A percentile compares a stretch with the other conserved stretches of the same genome.
phyloP scores from a whole-genome alignment of 2,797 vertebrate genomes.

The Anguilla anguilla region DNA sequence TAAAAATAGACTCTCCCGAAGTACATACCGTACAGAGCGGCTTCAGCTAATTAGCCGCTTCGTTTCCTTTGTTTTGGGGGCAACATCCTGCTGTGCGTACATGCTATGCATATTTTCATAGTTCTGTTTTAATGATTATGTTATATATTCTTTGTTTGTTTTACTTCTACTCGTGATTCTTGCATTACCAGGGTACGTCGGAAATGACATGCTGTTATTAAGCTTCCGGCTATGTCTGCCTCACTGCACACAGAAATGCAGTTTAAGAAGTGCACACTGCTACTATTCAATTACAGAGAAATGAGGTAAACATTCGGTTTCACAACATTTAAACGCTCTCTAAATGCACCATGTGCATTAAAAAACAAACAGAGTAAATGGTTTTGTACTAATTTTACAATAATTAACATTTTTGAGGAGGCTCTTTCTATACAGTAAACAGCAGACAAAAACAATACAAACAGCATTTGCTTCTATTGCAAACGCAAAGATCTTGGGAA shows the following conservation, averaged over 20 bases:
- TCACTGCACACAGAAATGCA: neutral
- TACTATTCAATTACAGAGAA: neutral
- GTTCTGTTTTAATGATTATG: neutral
- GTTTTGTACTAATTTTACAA: neutral
- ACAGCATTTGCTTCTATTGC: conserved; percentile 5
- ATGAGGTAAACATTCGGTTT: neutral
- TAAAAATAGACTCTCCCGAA: neutral
- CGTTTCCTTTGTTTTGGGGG: neutral
- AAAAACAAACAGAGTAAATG: neutral
- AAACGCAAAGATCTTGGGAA: neutral
- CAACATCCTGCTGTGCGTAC: neutral
- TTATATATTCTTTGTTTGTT: neutral
- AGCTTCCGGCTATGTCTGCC: neutral
- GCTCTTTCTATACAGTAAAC: neutral
- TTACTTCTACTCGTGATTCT: neutral
- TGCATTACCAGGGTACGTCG: neutral
- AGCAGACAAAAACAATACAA: neutral
- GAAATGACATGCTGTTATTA: neutral
- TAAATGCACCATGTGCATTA: neutral
- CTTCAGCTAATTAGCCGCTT: neutral
- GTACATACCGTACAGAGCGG: neutral
- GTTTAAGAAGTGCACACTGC: neutral
- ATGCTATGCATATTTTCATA: neutral
- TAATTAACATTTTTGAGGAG: neutral
- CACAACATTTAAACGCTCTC: neutral